Conservation (phyloP, 2,797 vertebrate genomes). For the Vultur gryphus region DNA sequence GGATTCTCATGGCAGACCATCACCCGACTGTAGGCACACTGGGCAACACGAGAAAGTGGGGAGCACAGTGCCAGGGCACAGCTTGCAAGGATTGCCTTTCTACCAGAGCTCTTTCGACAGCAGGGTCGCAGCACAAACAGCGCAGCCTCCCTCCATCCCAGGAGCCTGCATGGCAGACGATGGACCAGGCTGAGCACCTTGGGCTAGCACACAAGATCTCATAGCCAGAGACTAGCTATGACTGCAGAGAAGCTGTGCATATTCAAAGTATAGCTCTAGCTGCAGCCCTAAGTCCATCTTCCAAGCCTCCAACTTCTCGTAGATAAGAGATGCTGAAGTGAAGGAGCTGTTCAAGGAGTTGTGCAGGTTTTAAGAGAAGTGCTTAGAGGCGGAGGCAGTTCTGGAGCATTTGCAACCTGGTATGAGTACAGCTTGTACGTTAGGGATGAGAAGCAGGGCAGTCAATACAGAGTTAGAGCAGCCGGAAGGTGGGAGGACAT, state of each 20-base stretch:
- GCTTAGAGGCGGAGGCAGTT: neutral
- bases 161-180: neutral
- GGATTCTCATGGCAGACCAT: neutral
- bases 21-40: rapidly evolving
- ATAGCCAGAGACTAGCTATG: neutral
- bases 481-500: conserved; percentile 21
- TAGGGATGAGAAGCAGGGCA: neutral
- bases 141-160: rapidly evolving
- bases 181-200: rapidly evolving
- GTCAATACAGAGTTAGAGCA: neutral
- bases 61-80: rapidly evolving
- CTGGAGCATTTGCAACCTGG: neutral
- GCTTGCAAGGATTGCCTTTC: neutral
- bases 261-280: neutral
- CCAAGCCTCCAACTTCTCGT: neutral
- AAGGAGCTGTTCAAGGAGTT: neutral
- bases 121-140: neutral
- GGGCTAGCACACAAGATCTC: neutral
- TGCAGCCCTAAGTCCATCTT: neutral
- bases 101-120: neutral
- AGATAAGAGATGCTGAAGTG: neutral
- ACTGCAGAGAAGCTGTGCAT: neutral
- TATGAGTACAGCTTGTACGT: neutral
- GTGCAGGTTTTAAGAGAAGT: neutral
- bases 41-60: neutral